Base-by-base conservation (phyloP, 2,888 invertebrate species). In the Athalia cordata region DNA sequence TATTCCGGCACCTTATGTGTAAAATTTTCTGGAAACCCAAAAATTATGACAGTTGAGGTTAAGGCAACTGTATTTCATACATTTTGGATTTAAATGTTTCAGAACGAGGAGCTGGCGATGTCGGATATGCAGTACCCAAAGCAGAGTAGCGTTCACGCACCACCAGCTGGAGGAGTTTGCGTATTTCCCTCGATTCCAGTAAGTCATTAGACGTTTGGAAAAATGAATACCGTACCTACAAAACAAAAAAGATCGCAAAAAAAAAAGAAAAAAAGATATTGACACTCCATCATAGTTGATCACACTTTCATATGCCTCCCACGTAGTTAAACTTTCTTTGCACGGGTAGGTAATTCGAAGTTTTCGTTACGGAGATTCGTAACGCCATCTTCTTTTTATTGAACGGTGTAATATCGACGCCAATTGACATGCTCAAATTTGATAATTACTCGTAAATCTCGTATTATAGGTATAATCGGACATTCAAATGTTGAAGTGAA, bases 51-150 rank as follows among this genome's bases (percentile, higher is more conserved):
- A 57, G 43, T 64, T 74, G 57, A n/a, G 4, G 77, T 11, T 43
- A 67, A 29, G 1, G 29, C 68, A 11, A 83, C 76, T 83, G 66
- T 70, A 79, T 75, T 81, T 79, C 43, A 79, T 75, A 65, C 45
- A 65, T 47, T 78, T 59, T 72, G 29, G 13, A 77, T 11, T 67
- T 75, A 57, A 49, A 45, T 81, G 84, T 86, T 82, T 82, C 92
- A 95, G 94, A 94, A 93, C 90, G 95, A 95, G 91, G 95, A 95
- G 89, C 93, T 95, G 87, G 94, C 94, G 79, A 92, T 95, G 91
- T 93, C 94, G 89, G 95, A 95, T 89, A 93, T 93, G 92, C 94
- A 94, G 87, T 95, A 94, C 89, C 94, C 94, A 82, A 95, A 94
- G 83, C 90, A 90, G 83, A 90, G 90, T 82, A 88, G 88, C 78